phyloP scores from a whole-genome alignment of 2,797 vertebrate genomes.

The Monodelphis domestica region DNA sequence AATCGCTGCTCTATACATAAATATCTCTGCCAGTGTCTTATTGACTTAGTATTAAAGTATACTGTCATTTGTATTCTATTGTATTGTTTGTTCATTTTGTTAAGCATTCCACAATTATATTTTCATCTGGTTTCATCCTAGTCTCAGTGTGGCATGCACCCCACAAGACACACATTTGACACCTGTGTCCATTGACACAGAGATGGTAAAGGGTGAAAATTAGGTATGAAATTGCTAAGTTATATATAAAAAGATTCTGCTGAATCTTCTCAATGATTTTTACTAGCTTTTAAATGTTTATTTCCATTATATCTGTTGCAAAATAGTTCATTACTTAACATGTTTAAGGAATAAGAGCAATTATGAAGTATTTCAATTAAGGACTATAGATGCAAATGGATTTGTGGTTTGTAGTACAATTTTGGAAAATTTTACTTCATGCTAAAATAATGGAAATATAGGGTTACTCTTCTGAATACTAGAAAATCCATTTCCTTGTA shows the following conservation, averaged over 20 bases:
- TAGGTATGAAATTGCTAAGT: not conserved
- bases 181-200: not conserved
- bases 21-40: not conserved
- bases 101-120: too few species aligned
- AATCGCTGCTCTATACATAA: not conserved
- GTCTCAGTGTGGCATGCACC: not conserved
- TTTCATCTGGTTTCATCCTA: not conserved
- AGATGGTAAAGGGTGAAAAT: not conserved
- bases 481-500: conserved; percentile 33
- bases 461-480: conserved; percentile 4
- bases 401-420: conserved; percentile 6
- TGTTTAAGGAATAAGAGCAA: conserved; percentile 40
- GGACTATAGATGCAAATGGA: conserved; percentile 6
- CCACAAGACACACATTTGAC: not conserved
- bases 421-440: conserved; percentile 25
- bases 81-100: too few species aligned
- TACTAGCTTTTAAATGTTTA: conserved; percentile 13
- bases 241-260: too few species aligned
- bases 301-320: conserved; percentile 38
- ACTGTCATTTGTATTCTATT: not conserved
- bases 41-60: not conserved
- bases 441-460: conserved; percentile 44
- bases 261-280: not conserved
- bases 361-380: conserved; percentile 27
- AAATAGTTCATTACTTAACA: conserved; percentile 19